These are phyloP conservation scores for Drosophila paramelanica DNA, from an alignment of 2,888 invertebrate genomes.

Conservation along the genomic window DNA sequence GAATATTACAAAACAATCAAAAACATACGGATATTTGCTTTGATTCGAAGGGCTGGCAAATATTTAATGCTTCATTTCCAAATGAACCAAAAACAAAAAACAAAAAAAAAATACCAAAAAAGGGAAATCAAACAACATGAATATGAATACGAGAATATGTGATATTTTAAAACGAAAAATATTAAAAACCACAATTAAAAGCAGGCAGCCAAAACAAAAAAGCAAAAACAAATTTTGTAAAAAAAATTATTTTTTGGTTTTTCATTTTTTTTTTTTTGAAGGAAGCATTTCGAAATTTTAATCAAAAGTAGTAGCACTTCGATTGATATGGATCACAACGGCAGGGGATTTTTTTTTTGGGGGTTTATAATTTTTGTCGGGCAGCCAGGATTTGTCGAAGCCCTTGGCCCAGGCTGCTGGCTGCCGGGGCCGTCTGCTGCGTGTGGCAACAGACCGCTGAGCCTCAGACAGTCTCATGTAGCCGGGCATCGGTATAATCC, in stretches of 20 bases:
- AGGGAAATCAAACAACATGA: slow-evolving; percentile 58
- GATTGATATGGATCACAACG: slow-evolving; percentile 74
- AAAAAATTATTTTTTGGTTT: slow-evolving; percentile 4
- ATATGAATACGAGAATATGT: slow-evolving; percentile 32
- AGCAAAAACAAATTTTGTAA: neutral
- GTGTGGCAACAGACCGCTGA: slow-evolving; percentile 5
- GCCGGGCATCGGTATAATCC: neutral
- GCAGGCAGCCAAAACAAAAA: slow-evolving; percentile 30
- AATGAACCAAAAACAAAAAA: slow-evolving; percentile 25
- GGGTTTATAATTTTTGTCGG: slow-evolving; percentile 11
- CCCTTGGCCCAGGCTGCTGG: slow-evolving; percentile 15
- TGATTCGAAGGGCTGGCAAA: slow-evolving; percentile 62
- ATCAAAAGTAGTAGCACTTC: slow-evolving; percentile 82
- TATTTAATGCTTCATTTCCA: slow-evolving; percentile 73
- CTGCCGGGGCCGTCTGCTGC: slow-evolving; percentile 3
- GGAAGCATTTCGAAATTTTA: slow-evolving; percentile 68
- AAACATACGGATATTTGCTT: slow-evolving; percentile 68
- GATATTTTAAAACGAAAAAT: slow-evolving; percentile 25
- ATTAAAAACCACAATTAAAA: slow-evolving; percentile 80
- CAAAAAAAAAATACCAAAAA: slow-evolving; percentile 3
- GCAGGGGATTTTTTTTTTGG: slow-evolving; percentile 35
- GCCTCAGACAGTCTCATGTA: neutral
- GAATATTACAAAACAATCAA: slow-evolving; percentile 74
- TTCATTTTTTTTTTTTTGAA: slow-evolving; percentile 8
- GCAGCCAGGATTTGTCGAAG: slow-evolving; percentile 33